Evolutionary conservation across 1,140 invertebrate genomes (phyloP), one percentile per base, ranked within the genome.

Genomic region (Reticulitermes speratus): DNA sequence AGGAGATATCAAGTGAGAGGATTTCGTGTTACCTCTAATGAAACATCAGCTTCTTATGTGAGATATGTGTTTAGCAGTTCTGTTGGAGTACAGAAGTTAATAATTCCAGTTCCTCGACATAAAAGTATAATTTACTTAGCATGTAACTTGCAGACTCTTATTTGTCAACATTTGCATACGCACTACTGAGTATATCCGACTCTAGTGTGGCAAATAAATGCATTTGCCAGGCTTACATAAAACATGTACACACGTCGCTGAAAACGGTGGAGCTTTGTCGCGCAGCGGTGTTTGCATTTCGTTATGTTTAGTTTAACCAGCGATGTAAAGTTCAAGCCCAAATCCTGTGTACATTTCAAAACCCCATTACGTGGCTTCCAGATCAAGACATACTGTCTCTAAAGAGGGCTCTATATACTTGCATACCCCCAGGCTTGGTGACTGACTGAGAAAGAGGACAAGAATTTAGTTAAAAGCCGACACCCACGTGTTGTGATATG

Each of bases 321-420:
- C 25, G n/a, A 75, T 75, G 65, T 75, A 6, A 75, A 30, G 65
- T 75, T 75, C 25, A 75, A 75, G 65, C 65, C 65, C 14, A 30
- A 30, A 75, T 75, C 65, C 65, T 75, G 65, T 75, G 65, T 75
- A 75, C 65, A 75, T 75, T 75, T 75, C 65, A 75, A 75, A 75
- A 75, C 65, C 3, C 65, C 65, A 75, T 75, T 75, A 75, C 25
- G 65, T 30, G 65, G 65, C 65, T 75, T 75, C 25, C 65, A 75
- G 65, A 75, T 75, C 25, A 75, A 75, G 65, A 75, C n/a, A 25
- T 75, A 75, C 65, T 1, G 65, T 30, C n/a, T n/a, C 65, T 75
- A 30, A 75, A 75, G 65, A 30, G 65, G n/a, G 65, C 14, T 30
- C 25, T 30, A 30, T 38, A 38, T 38, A 38, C 38, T 38, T 5